Conservation (phyloP, 2,797 vertebrate genomes). For the Chrysocyon brachyurus region DNA sequence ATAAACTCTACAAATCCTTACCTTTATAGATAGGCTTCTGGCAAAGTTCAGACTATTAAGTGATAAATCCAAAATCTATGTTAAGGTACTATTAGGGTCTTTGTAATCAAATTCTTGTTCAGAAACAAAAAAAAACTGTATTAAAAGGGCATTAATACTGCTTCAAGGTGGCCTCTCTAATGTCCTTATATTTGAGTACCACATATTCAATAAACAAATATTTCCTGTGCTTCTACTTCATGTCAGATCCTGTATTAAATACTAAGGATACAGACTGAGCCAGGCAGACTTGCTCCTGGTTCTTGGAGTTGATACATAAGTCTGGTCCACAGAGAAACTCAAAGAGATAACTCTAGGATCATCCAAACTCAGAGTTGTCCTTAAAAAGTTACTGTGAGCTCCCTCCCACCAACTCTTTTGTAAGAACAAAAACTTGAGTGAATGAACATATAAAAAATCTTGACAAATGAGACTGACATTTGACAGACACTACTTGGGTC, state of each 20-base stretch:
- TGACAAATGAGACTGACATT: slow-evolving; percentile 13
- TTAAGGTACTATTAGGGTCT: slow-evolving; percentile 15
- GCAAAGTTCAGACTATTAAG: not conserved
- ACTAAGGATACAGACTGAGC: not conserved
- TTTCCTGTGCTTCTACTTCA: not conserved
- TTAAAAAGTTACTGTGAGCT: not conserved
- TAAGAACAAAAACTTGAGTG: not conserved
- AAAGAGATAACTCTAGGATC: not conserved
- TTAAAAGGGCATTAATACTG: not conserved
- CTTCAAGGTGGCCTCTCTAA: not conserved
- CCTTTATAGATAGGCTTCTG: not conserved
- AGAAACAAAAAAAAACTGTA: not conserved
- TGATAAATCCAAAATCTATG: not conserved
- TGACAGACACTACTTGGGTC: not conserved
- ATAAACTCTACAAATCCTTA: not conserved
- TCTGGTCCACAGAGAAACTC: not conserved
- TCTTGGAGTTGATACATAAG: not conserved
- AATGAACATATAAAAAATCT: not conserved
- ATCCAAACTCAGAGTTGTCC: not conserved
- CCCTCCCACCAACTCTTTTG: not conserved
- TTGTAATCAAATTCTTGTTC: slow-evolving; percentile 16
- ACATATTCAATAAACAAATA: not conserved
- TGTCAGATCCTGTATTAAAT: not conserved
- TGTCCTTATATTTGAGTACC: slow-evolving; percentile 14
- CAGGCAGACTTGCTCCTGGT: not conserved